Evolutionary conservation across 2,797 vertebrate species (phyloP).

Genomic region (Cossypha niveicapilla): DNA sequence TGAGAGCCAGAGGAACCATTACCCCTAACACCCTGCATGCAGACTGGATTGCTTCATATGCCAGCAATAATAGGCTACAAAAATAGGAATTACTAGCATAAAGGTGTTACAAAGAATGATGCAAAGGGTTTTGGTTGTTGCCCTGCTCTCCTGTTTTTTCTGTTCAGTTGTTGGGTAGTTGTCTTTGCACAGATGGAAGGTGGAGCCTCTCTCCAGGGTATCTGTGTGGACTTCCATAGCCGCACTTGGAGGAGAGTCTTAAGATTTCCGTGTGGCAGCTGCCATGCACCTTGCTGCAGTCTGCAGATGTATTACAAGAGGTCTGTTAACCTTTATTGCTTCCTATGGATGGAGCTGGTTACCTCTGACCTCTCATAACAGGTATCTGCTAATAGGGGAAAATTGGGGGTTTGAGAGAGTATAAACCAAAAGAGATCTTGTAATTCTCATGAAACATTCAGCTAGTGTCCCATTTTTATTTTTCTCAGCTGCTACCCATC

Average conservation of each 20-base stretch:
- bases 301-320: constrained; percentile 56
- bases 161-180: constrained; percentile 61
- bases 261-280: constrained; percentile 54
- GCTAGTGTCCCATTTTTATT: not conserved
- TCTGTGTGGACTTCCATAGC: constrained; percentile 58
- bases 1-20: not conserved
- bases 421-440: not conserved
- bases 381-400: constrained; percentile 43
- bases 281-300: constrained; percentile 58
- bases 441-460: not conserved
- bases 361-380: constrained; percentile 60
- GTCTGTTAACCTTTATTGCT: constrained; percentile 67
- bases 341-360: constrained; percentile 66
- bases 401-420: constrained; percentile 7
- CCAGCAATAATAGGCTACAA: not conserved
- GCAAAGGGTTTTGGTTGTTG: constrained; percentile 50
- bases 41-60: not conserved
- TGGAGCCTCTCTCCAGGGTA: constrained; percentile 44
- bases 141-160: constrained; percentile 58
- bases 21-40: constrained; percentile 10
- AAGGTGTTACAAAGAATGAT: constrained; percentile 6
- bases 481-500: constrained; percentile 88
- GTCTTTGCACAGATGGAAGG: constrained; percentile 65
- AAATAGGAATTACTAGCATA: not conserved
- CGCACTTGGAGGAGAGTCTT: constrained; percentile 57